A percentile compares a stretch with the other conserved stretches of the same genome.
Conservation (phyloP, 2,888 invertebrate genomes). For the Drosophila kambysellisi region DNA sequence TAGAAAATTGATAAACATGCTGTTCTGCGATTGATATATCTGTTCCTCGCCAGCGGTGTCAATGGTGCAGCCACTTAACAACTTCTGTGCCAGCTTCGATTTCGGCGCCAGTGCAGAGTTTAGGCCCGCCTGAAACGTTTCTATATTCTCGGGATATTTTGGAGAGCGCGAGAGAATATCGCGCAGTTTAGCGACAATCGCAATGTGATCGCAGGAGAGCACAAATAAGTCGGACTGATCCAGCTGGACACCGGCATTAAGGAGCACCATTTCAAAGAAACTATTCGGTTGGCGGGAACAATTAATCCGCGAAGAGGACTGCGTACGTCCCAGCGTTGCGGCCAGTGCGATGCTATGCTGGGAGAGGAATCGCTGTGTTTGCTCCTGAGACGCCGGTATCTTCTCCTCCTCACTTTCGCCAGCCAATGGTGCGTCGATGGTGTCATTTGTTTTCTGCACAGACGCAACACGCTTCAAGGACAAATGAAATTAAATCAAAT, state of each 20-base stretch:
- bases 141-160: conserved; percentile 87
- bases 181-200: conserved; percentile 86
- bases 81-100: conserved; percentile 74
- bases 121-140: conserved; percentile 86
- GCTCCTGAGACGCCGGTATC: conserved; percentile 84
- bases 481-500: background rate
- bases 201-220: conserved; percentile 85
- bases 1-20: conserved; percentile 88
- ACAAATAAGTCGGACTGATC: conserved; percentile 81
- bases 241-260: conserved; percentile 81
- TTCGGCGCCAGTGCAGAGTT: conserved; percentile 82
- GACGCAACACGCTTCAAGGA: conserved; percentile 38
- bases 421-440: conserved; percentile 34
- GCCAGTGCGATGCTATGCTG: conserved; percentile 82
- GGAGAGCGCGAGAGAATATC: conserved; percentile 84
- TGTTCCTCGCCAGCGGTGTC: conserved; percentile 80
- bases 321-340: conserved; percentile 78
- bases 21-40: conserved; percentile 86
- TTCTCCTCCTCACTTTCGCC: conserved; percentile 83
- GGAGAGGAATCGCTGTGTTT: conserved; percentile 84
- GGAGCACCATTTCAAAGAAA: conserved; percentile 83
- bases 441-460: conserved; percentile 31
- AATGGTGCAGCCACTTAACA: conserved; percentile 83
- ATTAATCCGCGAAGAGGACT: conserved; percentile 63
- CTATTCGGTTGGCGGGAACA: conserved; percentile 81